Evolutionary conservation across 92 coral and sea anemone genomes (phyloP).

Genomic region (Epizoanthus rinbou): DNA sequence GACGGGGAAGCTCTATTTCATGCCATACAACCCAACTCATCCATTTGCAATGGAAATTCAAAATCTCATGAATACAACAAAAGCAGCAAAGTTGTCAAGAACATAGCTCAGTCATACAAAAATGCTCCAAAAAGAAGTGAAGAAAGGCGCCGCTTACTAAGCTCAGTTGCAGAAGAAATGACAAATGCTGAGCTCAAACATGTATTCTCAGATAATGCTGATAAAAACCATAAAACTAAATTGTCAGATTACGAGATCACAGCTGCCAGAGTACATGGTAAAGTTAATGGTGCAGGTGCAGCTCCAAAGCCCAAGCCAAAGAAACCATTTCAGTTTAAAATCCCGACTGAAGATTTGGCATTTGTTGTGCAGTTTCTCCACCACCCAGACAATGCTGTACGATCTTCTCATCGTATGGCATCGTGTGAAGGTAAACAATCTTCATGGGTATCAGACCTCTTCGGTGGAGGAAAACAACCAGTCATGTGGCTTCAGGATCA

Average conservation of each 20-base stretch:
- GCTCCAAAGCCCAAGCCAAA: conserved; percentile 13
- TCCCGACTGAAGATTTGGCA: conserved; percentile 46
- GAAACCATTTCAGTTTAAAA: conserved; percentile 31
- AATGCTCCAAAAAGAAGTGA: conserved; percentile 4
- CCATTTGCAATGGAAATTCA: no score
- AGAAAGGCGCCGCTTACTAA: conserved; percentile 36
- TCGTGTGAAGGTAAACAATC: conserved; percentile 33
- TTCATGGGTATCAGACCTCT: conserved; percentile 43
- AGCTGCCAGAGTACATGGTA: conserved; percentile 31
- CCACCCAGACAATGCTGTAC: conserved; percentile 48
- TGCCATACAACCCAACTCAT: no score
- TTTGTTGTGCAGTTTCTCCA: conserved; percentile 39
- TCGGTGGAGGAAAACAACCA: conserved; percentile 33
- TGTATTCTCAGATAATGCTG: not conserved
- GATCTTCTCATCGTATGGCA: conserved; percentile 36
- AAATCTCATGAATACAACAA: no score
- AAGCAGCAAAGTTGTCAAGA: no score
- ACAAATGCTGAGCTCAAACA: conserved; percentile 45
- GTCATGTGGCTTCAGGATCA: conserved; percentile 49
- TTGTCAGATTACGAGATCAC: not conserved
- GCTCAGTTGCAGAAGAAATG: conserved; percentile 49
- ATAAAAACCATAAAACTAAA: not conserved
- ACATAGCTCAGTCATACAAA: not conserved
- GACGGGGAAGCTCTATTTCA: no score
- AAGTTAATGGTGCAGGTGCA: conserved; percentile 33